Evolutionary conservation across 2,888 invertebrate species (phyloP).

Genomic region (Laspeyria flexula): DNA sequence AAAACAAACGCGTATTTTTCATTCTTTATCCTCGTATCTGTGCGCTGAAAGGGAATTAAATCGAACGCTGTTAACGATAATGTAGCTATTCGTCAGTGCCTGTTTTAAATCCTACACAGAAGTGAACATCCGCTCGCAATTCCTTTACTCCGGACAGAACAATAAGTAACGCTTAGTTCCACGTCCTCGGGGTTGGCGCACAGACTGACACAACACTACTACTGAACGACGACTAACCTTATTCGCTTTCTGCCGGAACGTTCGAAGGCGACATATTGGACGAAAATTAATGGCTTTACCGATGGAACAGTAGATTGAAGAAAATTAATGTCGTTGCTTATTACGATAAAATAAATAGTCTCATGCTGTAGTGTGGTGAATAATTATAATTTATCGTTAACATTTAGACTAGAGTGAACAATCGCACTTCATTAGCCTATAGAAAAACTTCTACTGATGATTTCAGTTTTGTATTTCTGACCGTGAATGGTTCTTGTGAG

Average conservation of each 20-base stretch:
- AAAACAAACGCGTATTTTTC: constrained; percentile 50
- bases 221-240: constrained; percentile 24
- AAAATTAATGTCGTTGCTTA: constrained; percentile 16
- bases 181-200: constrained; percentile 42
- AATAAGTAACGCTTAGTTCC: constrained; percentile 73
- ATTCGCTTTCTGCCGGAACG: constrained; percentile 23
- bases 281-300: constrained; percentile 16
- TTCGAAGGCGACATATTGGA: constrained; percentile 21
- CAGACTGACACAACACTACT: constrained; percentile 39
- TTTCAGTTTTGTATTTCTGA: too few relatives aligned
- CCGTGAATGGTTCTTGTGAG: too few relatives aligned
- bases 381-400: too few relatives aligned
- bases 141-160: constrained; percentile 64
- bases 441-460: too few relatives aligned
- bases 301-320: background rate
- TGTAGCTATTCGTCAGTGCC: constrained; percentile 77
- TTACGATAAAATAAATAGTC: constrained; percentile 6
- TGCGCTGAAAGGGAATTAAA: constrained; percentile 60
- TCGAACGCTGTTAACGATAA: constrained; percentile 74
- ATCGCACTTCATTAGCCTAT: too few relatives aligned
- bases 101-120: constrained; percentile 71
- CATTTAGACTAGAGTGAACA: too few relatives aligned
- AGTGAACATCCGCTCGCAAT: constrained; percentile 68
- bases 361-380: too few relatives aligned
- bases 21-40: constrained; percentile 58